Conservation (phyloP, 30 jellyfish, hydroid and myxozoan species). For the Turritopsis rubra region DNA sequence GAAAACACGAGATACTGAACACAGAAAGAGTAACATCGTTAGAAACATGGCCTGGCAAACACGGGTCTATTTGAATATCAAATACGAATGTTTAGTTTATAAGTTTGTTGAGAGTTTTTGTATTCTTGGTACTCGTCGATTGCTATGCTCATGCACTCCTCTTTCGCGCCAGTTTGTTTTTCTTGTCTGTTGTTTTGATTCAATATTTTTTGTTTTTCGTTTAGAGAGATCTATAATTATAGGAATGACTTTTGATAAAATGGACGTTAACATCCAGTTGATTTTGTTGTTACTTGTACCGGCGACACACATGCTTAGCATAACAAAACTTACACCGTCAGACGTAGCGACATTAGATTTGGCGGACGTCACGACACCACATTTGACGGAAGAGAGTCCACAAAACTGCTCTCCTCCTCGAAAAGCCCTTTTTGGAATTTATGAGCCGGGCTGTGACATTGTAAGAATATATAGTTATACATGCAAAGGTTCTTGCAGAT, state of each 20-base stretch:
- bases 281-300: background rate
- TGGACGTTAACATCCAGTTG: background rate
- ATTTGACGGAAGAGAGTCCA: background rate
- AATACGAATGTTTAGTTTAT: no score
- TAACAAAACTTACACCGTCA: background rate
- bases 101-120: no score
- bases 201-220: background rate
- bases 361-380: no score
- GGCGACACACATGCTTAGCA: background rate
- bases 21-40: no score
- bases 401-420: background rate
- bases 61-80: no score
- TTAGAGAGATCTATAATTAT: background rate
- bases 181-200: background rate
- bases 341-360: background rate
- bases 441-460: background rate
- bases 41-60: no score
- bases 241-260: background rate
- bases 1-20: no score
- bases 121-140: no score
- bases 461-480: background rate
- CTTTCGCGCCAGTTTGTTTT: no score
- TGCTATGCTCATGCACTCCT: no score
- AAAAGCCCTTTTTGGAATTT: background rate
- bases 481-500: background rate